Conservation (phyloP, 2,113 vertebrate genomes). For the Regulus satrapa region DNA sequence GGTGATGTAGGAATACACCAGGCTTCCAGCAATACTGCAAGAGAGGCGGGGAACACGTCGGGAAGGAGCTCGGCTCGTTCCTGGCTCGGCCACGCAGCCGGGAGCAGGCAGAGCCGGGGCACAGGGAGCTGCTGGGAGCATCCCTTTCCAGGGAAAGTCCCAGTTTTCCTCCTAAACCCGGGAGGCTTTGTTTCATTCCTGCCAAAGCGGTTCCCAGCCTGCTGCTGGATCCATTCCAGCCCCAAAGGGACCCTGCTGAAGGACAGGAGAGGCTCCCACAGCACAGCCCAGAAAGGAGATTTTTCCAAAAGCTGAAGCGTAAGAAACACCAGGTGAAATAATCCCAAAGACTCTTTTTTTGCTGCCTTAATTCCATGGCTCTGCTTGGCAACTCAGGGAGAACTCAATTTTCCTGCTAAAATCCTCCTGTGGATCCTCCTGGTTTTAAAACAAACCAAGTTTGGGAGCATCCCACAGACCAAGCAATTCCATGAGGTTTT, state of each 20-base stretch:
- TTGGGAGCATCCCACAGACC: background rate
- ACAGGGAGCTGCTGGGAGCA: background rate
- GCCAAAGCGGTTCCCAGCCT: background rate
- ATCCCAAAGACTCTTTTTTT: too few relatives aligned
- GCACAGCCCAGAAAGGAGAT: too few relatives aligned
- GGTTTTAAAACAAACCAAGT: background rate
- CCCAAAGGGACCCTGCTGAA: background rate
- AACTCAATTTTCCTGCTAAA: background rate
- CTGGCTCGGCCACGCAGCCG: accelerated
- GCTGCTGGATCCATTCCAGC: accelerated
- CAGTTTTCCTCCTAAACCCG: accelerated
- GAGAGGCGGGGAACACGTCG: accelerated
- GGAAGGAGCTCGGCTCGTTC: background rate
- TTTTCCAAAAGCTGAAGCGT: background rate
- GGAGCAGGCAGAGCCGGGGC: background rate
- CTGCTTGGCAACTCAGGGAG: background rate
- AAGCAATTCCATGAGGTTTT: accelerated
- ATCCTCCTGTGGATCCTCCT: accelerated
- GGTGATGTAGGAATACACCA: conserved; percentile 95
- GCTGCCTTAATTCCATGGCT: background rate
- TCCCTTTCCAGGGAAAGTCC: accelerated
- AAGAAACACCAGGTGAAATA: background rate
- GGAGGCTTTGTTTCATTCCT: background rate
- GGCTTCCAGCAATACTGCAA: conserved; percentile 90
- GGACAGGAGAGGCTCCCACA: too few relatives aligned